Percentiles rank a stretch among this genome's conserved stretches.
Evolutionary conservation across 2,797 vertebrate species (phyloP).

Genomic region (Bradypus variegatus): DNA sequence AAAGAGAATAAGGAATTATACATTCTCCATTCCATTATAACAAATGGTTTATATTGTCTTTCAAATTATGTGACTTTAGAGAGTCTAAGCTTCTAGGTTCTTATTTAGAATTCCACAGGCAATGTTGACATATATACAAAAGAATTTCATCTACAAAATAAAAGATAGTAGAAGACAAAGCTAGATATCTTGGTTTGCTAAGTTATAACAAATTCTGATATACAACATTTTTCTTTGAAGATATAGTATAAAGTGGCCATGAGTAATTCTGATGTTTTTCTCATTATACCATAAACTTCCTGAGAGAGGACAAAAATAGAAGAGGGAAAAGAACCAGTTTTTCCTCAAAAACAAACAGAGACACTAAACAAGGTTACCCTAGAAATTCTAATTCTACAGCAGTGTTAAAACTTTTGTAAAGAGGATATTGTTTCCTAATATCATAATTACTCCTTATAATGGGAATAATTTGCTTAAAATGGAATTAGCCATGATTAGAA

Average conservation of each 20-base stretch:
- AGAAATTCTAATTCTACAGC: constrained; percentile 6
- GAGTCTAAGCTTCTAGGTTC: background rate
- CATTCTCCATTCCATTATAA: constrained; percentile 4
- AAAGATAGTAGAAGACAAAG: constrained; percentile 12
- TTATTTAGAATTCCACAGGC: background rate
- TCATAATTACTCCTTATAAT: background rate
- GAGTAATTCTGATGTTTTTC: background rate
- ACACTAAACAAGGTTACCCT: constrained; percentile 23
- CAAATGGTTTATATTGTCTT: background rate
- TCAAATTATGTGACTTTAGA: background rate
- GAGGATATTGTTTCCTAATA: background rate
- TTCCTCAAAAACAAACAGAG: constrained; percentile 47
- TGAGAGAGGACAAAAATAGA: constrained; percentile 63
- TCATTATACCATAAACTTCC: constrained; percentile 42
- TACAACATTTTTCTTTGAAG: constrained; percentile 51
- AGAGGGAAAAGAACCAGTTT: constrained; percentile 28
- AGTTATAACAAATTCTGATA: constrained; percentile 59
- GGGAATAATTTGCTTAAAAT: constrained; percentile 19
- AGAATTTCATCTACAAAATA: background rate
- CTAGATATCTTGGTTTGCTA: constrained; percentile 16
- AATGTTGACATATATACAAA: background rate
- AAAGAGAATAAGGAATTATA: background rate
- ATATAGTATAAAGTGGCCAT: background rate
- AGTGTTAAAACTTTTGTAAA: background rate
- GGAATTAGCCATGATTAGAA: background rate